phyloP scores from a whole-genome alignment of 2,113 vertebrate genomes.

The Melanerpes aurifrons region DNA sequence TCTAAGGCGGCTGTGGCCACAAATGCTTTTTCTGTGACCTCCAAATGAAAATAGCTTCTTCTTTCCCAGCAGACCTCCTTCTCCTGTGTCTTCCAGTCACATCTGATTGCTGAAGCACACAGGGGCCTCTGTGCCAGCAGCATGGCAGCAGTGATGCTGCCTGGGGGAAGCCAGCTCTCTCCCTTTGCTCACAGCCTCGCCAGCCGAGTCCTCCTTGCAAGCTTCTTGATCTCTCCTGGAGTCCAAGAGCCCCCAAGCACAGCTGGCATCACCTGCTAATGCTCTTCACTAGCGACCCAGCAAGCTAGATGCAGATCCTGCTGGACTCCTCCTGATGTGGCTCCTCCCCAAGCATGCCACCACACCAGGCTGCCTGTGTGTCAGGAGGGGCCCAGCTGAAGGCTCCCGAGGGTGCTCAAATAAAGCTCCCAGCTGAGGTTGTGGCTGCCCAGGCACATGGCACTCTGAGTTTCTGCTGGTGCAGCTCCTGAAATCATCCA shows the following conservation, averaged over 20 bases:
- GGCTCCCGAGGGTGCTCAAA: neutral
- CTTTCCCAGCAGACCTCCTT: slow-evolving; percentile 49
- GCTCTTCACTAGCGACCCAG: neutral
- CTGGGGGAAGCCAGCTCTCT: neutral
- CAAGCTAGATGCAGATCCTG: neutral
- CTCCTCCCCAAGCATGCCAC: neutral
- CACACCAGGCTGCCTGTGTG: neutral
- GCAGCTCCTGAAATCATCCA: neutral
- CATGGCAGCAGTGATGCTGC: neutral
- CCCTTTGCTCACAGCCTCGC: neutral
- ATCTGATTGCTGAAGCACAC: neutral
- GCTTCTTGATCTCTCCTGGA: neutral
- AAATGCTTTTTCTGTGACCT: slow-evolving; percentile 40
- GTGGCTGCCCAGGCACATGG: neutral
- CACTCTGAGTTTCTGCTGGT: neutral
- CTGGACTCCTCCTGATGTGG: neutral
- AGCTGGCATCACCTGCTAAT: neutral
- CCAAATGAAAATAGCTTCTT: slow-evolving; percentile 31
- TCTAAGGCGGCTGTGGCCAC: neutral
- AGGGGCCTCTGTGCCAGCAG: neutral
- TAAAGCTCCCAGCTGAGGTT: neutral
- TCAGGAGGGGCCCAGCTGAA: neutral
- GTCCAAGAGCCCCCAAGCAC: neutral
- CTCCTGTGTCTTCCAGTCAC: slow-evolving; percentile 1
- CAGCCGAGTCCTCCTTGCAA: neutral